Evolutionary conservation across 2,797 vertebrate genomes (phyloP), one percentile per base, ranked within the genome.

Genomic region (Geotrypetes seraphini): DNA sequence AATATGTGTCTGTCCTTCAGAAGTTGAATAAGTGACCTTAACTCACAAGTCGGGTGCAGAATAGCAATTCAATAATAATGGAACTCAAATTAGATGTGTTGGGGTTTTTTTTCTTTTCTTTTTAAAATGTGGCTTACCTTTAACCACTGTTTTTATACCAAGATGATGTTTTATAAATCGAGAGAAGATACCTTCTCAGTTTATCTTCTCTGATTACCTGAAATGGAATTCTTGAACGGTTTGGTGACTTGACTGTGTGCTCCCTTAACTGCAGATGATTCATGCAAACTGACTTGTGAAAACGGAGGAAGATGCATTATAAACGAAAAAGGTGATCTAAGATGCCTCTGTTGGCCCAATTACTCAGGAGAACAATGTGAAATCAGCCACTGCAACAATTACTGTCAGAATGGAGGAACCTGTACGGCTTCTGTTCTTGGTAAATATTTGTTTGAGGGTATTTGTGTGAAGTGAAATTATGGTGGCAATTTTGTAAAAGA

Each of bases 261-360:
- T 20, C 11, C 27, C 47, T 32, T 37, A 39, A 22, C 30, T 66
- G 39, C 73, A 97, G 96, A 92, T 68, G 90, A 90, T 50, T 83
- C 88, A 33, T 99, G 96, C 36, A 87, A 84, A 26, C 68, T 96
- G 16, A 81, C 70, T 41, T 99, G 96, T 57, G 90, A 97, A 75
- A 97, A 99, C 3, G 94, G 96, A 66, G 96, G 96, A 12, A 90
- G 85, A 55, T 99, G 96, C 58, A 69, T 97, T 33, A 75, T 91
- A 60, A 99, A 97, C 4, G 96, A 99, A 71, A 96, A 94, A 36
- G 91, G 92, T 31, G 84, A 91, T 43, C 84, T 84, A 45, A 83
- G 92, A 8, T 99, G 96, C 57, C 90, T 91, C 61, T 99, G 96
- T 74, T 96, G 93, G 92, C 96, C 96, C 1, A 91, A 88, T 75